Conservation (phyloP, 30 jellyfish, hydroid and myxozoan species). For the Chrysaora quinquecirrha region DNA sequence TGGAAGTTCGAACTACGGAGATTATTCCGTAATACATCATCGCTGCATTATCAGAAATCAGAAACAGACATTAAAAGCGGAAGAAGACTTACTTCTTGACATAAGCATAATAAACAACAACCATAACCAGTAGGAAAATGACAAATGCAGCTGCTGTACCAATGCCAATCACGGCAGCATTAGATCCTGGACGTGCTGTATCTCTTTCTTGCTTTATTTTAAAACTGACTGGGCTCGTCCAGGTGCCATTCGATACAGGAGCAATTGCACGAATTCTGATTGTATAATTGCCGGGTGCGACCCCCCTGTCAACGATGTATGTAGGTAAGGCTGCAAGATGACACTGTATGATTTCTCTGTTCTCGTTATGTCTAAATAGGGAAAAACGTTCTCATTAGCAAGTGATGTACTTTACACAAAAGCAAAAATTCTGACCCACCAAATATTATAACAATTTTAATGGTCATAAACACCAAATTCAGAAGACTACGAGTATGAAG, state of each 20-base stretch:
- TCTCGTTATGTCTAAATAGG: constrained; percentile 28
- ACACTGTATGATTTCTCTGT: constrained; percentile 64
- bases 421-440: too few relatives aligned
- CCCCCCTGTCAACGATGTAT: constrained; percentile 51
- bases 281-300: constrained; percentile 85
- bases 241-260: constrained; percentile 93
- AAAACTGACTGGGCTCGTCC: constrained; percentile 66
- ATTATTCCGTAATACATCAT: too few relatives aligned
- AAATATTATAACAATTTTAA: too few relatives aligned
- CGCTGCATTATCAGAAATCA: too few relatives aligned
- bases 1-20: too few relatives aligned
- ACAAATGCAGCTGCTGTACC: constrained; percentile 74
- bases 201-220: constrained; percentile 43
- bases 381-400: too few relatives aligned
- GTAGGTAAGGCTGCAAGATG: constrained; percentile 74
- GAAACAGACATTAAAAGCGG: too few relatives aligned
- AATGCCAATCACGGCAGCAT: constrained; percentile 59
- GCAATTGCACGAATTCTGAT: constrained; percentile 77
- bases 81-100: constrained; percentile 71
- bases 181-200: neutral
- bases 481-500: too few relatives aligned
- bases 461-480: too few relatives aligned
- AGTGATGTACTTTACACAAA: too few relatives aligned
- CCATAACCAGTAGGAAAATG: constrained; percentile 60
- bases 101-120: constrained; percentile 70